These are phyloP conservation scores for Pristis pectinata DNA, from an alignment of 2,797 vertebrate genomes.

Conservation along the genomic window DNA sequence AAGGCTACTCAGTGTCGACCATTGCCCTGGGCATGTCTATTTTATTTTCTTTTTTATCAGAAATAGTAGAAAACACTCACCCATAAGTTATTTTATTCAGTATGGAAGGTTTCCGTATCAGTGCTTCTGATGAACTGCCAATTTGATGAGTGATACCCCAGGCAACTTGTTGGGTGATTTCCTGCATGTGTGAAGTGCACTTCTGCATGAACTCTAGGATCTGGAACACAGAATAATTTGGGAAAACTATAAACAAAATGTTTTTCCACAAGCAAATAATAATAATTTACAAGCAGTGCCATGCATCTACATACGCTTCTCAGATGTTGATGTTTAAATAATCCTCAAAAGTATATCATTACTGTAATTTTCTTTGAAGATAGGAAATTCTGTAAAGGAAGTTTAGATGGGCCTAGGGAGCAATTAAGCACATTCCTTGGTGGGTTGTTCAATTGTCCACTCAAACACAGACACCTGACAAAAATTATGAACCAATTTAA, in stretches of 20 bases:
- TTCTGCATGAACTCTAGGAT: constrained; percentile 69
- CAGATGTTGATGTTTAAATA: background rate
- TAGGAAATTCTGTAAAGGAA: background rate
- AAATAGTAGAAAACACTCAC: constrained; percentile 49
- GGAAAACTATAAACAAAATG: background rate
- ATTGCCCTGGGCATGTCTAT: background rate
- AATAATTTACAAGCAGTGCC: background rate
- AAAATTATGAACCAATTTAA: background rate
- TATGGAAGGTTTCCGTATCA: constrained; percentile 54
- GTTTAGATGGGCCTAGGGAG: background rate
- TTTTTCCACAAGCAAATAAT: background rate
- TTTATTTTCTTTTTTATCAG: background rate
- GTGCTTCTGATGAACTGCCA: constrained; percentile 52
- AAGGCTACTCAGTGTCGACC: background rate
- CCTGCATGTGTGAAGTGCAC: constrained; percentile 64
- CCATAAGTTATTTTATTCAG: constrained; percentile 58
- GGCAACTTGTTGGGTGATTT: constrained; percentile 52
- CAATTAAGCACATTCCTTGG: background rate
- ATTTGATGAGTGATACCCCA: constrained; percentile 49
- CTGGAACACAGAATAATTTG: constrained; percentile 48
- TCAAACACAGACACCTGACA: background rate
- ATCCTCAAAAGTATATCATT: background rate
- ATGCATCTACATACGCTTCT: background rate
- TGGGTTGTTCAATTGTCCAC: background rate
- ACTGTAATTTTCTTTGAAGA: background rate